These are phyloP conservation scores for Callosobruchus maculatus DNA, from an alignment of 2,888 invertebrate genomes.

Conservation along the genomic window DNA sequence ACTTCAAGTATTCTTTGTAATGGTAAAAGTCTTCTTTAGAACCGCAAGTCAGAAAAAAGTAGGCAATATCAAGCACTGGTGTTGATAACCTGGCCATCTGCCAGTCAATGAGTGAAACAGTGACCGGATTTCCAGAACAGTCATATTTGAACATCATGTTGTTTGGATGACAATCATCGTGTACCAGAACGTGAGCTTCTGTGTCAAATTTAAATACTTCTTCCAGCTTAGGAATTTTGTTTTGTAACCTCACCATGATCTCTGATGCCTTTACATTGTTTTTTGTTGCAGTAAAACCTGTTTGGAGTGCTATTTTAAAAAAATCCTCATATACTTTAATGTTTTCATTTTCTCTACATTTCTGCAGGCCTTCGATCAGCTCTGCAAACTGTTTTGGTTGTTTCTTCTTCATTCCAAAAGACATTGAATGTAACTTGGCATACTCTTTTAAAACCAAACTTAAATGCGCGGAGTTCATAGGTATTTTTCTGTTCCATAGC, in stretches of 20 bases:
- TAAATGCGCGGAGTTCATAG: conserved; percentile 34
- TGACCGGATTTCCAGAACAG: conserved; percentile 11
- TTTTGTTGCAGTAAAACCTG: not conserved
- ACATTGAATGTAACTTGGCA: conserved; percentile 37
- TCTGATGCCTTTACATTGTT: not conserved
- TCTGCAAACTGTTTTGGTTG: conserved; percentile 26
- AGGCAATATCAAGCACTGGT: conserved; percentile 34
- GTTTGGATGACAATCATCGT: conserved; percentile 36
- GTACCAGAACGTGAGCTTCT: conserved; percentile 18
- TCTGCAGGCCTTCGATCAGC: conserved; percentile 4
- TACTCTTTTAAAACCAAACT: conserved; percentile 31
- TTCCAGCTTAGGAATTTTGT: not conserved
- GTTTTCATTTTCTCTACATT: not conserved
- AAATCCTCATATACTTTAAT: not conserved
- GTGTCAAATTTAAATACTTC: not conserved
- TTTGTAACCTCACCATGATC: not conserved
- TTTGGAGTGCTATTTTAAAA: not conserved
- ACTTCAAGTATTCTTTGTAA: conserved; percentile 27
- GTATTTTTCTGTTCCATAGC: conserved; percentile 29
- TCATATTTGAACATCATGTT: conserved; percentile 29
- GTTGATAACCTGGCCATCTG: conserved; percentile 20
- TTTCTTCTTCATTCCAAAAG: conserved; percentile 33
- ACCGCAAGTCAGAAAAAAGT: conserved; percentile 33
- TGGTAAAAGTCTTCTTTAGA: conserved; percentile 29
- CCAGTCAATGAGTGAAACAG: conserved; percentile 28